phyloP scores from a whole-genome alignment of 2,113 vertebrate genomes.

The Scalopus aquaticus region DNA sequence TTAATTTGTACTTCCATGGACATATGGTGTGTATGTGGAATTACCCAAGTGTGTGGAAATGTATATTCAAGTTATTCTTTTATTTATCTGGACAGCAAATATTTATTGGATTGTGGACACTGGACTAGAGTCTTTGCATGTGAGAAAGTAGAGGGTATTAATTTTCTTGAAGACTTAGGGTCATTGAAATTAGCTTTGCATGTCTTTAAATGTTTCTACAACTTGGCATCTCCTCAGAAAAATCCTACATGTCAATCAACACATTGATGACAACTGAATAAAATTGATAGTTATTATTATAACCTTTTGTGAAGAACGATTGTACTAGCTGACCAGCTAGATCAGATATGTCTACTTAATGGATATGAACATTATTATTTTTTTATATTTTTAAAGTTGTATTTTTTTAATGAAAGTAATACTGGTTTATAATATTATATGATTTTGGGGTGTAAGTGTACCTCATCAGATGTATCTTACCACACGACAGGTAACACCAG shows the following conservation, averaged over 20 bases:
- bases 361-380: background rate
- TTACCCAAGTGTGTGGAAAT: accelerated
- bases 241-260: background rate
- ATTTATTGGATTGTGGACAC: background rate
- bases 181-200: background rate
- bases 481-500: too few relatives aligned
- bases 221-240: background rate
- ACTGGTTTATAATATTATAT: too few relatives aligned
- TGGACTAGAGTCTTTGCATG: background rate
- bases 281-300: background rate
- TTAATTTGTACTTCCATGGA: background rate
- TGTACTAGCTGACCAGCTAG: background rate
- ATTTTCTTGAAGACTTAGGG: background rate
- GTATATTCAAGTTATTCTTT: background rate
- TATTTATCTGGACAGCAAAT: background rate
- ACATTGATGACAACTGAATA: background rate
- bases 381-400: too few relatives aligned
- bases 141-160: background rate
- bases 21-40: background rate
- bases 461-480: too few relatives aligned
- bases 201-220: background rate
- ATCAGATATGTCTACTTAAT: background rate
- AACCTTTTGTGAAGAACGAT: background rate
- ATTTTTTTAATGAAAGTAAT: too few relatives aligned
- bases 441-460: too few relatives aligned